A percentile compares a stretch with the other conserved stretches of the same genome.
These are phyloP conservation scores for Distichodus sexfasciatus DNA, from an alignment of 2,797 vertebrate species.

Conservation along the genomic window DNA sequence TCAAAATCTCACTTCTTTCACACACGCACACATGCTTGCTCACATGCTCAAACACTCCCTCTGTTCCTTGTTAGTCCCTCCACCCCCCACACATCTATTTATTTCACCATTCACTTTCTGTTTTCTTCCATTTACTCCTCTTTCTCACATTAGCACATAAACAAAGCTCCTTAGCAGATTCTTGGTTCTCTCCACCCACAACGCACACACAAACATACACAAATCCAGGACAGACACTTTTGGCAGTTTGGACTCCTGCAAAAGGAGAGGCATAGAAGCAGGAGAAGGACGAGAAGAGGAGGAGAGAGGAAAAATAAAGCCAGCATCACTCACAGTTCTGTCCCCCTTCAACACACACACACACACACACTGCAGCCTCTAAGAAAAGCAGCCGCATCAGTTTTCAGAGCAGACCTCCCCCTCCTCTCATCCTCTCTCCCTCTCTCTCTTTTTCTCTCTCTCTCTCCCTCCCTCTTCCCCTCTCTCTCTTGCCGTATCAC, in stretches of 20 bases:
- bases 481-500: slow-evolving; percentile 43
- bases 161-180: not conserved
- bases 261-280: slow-evolving; percentile 14
- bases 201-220: slow-evolving; percentile 23
- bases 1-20: not conserved
- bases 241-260: too few species aligned
- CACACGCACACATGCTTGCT: too few species aligned
- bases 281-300: slow-evolving; percentile 18
- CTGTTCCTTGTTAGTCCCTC: too few species aligned
- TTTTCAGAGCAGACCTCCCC: slow-evolving; percentile 54
- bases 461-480: slow-evolving; percentile 36
- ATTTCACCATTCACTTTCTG: too few species aligned
- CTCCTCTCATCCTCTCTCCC: slow-evolving; percentile 34
- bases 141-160: too few species aligned
- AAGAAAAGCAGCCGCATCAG: slow-evolving; percentile 59
- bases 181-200: not conserved
- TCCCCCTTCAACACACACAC: slow-evolving; percentile 17
- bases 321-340: slow-evolving; percentile 41
- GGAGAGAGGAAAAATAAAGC: slow-evolving; percentile 37
- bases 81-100: too few species aligned
- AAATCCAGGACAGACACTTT: slow-evolving; percentile 26
- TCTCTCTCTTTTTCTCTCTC: slow-evolving; percentile 33
- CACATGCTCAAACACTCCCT: too few species aligned
- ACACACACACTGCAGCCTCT: slow-evolving; percentile 50
- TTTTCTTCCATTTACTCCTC: too few species aligned